Evolutionary conservation across 2,113 vertebrate genomes (phyloP).

Genomic region (Laterallus jamaicensis): DNA sequence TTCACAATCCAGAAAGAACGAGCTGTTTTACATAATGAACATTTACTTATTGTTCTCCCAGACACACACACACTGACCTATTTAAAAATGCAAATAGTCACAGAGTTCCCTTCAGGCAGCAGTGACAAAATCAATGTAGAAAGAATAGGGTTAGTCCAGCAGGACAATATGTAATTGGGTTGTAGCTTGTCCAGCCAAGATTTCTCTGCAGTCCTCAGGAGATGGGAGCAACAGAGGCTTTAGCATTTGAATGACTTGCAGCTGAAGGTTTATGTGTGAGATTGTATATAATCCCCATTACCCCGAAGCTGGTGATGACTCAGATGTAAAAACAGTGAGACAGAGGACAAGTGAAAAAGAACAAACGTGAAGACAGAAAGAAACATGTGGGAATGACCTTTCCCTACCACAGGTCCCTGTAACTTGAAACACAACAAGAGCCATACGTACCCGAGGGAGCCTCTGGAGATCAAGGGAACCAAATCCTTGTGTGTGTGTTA

Average conservation of each 20-base stretch:
- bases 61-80: slow-evolving; percentile 3
- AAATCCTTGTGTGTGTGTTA: neutral
- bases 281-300: slow-evolving; percentile 14
- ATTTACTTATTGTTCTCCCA: neutral
- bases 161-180: neutral
- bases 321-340: neutral
- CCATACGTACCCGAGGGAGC: neutral
- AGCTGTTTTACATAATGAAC: slow-evolving; percentile 6
- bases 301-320: slow-evolving; percentile 10
- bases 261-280: slow-evolving; percentile 12
- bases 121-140: slow-evolving; percentile 33
- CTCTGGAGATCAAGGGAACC: neutral
- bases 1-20: neutral
- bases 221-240: neutral
- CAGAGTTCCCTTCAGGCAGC: slow-evolving; percentile 2
- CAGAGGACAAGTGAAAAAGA: neutral
- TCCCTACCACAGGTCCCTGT: neutral
- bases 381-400: neutral
- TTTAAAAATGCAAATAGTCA: slow-evolving; percentile 48
- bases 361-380: neutral
- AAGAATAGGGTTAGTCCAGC: slow-evolving; percentile 39
- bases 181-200: neutral
- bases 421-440: neutral
- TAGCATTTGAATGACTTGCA: neutral
- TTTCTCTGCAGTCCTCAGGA: neutral